Evolutionary conservation across 2,113 vertebrate genomes (phyloP), one percentile per base, ranked within the genome.

Genomic region (Xyrauchen texanus): DNA sequence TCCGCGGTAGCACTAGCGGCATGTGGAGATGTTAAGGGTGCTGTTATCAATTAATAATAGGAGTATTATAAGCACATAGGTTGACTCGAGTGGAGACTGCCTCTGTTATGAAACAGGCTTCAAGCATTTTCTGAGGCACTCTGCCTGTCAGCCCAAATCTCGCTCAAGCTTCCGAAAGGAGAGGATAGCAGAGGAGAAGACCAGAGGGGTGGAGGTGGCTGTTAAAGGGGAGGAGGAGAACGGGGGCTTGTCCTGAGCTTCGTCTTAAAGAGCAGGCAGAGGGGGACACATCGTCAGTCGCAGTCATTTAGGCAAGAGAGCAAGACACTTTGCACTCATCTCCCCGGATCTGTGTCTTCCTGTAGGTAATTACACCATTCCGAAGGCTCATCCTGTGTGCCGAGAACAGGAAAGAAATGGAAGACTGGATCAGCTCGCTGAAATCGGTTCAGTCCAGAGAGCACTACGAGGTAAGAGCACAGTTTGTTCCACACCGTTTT

Each of bases 361-460:
- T 73, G 83, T 87, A 97, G 95, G 93, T 97, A 89, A 97, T 97
- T 83, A 97, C 95, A 80, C 95, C 95, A 0, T 97, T 97, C 89
- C 90, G 95, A 88, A 93, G 95, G 85, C 89, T 97, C 44, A 95
- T 96, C 90, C 77, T 97, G 79, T 97, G 95, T 66, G 95, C 95
- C 12, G 95, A 97, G 83, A 96, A 95, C 86, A 92, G 95, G 82
- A 97, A 97, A 86, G 95, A 97, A 85, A 97, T 97, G 95, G 95
- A 97, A 82, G 95, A 96, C 70, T 97, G 95, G 95, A 97, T 97
- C 91, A 95, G 94, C 88, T 95, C 94, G 5, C 87, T 97, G 74
- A 97, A 97, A 89, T 97, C 95, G 0, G 95, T 97, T 81, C 95
- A 97, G 88, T 98, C 96, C 85, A 93, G 97, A 87, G 97, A 99